Evolutionary conservation across 1,140 invertebrate genomes (phyloP).

Genomic region (Polypedilum vanderplanki): DNA sequence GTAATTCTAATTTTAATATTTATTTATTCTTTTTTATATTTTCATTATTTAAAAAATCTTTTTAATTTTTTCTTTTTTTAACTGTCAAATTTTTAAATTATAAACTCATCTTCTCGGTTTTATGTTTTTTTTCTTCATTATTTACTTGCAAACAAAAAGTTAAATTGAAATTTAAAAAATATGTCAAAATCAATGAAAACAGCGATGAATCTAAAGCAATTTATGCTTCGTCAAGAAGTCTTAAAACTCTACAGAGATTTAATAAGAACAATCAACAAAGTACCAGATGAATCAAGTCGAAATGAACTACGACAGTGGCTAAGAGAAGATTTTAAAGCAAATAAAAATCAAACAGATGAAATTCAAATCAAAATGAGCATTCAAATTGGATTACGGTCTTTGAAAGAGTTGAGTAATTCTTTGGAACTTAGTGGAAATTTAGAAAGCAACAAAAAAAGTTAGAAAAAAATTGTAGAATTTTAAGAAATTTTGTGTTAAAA

Average conservation of each 20-base stretch:
- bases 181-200: slow-evolving; percentile 47
- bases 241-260: slow-evolving; percentile 67
- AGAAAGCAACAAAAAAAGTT: too few species aligned
- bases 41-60: too few species aligned
- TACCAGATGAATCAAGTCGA: slow-evolving; percentile 55
- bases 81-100: too few species aligned
- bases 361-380: slow-evolving; percentile 61
- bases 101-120: too few species aligned
- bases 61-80: too few species aligned
- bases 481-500: too few species aligned
- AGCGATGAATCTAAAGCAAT: slow-evolving; percentile 54
- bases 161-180: neutral
- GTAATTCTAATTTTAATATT: too few species aligned
- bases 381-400: slow-evolving; percentile 58
- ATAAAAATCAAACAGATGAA: slow-evolving; percentile 60
- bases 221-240: slow-evolving; percentile 66
- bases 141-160: too few species aligned
- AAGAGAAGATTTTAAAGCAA: slow-evolving; percentile 59
- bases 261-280: slow-evolving; percentile 55
- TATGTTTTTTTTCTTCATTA: too few species aligned
- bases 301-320: slow-evolving; percentile 62
- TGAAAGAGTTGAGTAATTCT: slow-evolving; percentile 59
- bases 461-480: too few species aligned
- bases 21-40: too few species aligned
- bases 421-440: slow-evolving; percentile 47